Conservation (phyloP, 2,888 invertebrate genomes). For the Pollenia griseotomentosa region DNA sequence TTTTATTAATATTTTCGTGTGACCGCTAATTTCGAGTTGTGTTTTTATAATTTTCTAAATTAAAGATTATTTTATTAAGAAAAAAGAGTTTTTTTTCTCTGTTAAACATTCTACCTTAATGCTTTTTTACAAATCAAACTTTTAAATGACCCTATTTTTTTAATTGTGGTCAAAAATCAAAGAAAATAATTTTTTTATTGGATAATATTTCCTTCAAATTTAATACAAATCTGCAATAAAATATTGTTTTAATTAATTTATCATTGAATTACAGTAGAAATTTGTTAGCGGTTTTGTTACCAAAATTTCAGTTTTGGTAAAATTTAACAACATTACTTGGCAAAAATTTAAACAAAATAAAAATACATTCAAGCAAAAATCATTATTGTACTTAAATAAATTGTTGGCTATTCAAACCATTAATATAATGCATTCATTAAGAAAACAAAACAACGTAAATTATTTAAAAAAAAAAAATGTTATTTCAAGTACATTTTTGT, state of each 20-base stretch:
- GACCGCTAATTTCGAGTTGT: no score
- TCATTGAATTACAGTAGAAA: conserved; percentile 32
- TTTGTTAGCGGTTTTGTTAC: conserved; percentile 14
- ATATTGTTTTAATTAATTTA: conserved; percentile 20
- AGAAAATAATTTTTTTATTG: no score
- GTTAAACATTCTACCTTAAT: no score
- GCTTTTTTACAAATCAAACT: no score
- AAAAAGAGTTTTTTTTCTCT: no score
- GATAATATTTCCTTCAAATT: no score
- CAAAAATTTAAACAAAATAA: conserved; percentile 23
- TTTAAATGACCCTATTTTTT: no score
- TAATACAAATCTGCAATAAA: no score
- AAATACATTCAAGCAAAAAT: conserved; percentile 3
- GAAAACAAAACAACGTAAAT: not conserved
- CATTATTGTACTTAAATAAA: conserved; percentile 58
- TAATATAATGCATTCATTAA: conserved; percentile 63
- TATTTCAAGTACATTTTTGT: conserved; percentile 70
- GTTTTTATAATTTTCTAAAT: no score
- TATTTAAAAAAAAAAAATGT: conserved; percentile 30
- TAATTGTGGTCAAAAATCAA: no score
- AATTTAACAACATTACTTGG: conserved; percentile 21
- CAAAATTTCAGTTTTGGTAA: not conserved
- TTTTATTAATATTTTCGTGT: no score
- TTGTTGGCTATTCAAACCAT: conserved; percentile 33
- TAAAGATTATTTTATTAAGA: no score